These are phyloP conservation scores for Propithecus deckenii DNA, from an alignment of 2,797 vertebrate species.

Conservation along the genomic window DNA sequence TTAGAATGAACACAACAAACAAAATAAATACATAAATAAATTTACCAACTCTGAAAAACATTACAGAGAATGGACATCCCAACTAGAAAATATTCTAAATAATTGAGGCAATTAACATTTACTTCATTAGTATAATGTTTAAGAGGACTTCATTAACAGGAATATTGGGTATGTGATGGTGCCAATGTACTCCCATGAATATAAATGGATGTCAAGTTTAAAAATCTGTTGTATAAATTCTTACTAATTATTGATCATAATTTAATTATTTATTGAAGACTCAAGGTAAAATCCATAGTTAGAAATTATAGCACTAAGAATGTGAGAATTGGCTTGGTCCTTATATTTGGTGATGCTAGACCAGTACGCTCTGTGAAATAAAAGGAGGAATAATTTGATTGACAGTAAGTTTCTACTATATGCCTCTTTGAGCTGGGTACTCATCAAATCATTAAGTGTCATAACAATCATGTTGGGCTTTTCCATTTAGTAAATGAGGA, in stretches of 20 bases:
- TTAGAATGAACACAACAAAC: not conserved
- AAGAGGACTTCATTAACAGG: not conserved
- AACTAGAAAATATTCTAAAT: not conserved
- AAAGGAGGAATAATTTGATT: not conserved
- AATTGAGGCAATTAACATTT: not conserved
- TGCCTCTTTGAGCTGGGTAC: not conserved
- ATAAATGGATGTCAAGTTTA: not conserved
- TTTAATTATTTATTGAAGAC: not conserved
- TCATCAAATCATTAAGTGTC: not conserved
- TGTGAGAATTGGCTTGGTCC: not conserved
- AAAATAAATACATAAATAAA: not conserved
- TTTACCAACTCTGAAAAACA: not conserved
- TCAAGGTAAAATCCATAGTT: not conserved
- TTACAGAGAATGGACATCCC: not conserved
- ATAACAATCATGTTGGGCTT: not conserved
- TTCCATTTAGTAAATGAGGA: slow-evolving; percentile 33
- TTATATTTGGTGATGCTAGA: not conserved
- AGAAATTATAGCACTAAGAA: not conserved
- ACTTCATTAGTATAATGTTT: not conserved
- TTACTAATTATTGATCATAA: not conserved
- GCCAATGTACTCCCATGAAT: not conserved
- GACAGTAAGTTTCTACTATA: not conserved
- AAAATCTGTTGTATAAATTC: not conserved
- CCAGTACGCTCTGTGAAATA: not conserved
- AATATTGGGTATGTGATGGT: not conserved